Evolutionary conservation across 2,797 vertebrate species (phyloP).

Genomic region (Denticeps clupeoides): DNA sequence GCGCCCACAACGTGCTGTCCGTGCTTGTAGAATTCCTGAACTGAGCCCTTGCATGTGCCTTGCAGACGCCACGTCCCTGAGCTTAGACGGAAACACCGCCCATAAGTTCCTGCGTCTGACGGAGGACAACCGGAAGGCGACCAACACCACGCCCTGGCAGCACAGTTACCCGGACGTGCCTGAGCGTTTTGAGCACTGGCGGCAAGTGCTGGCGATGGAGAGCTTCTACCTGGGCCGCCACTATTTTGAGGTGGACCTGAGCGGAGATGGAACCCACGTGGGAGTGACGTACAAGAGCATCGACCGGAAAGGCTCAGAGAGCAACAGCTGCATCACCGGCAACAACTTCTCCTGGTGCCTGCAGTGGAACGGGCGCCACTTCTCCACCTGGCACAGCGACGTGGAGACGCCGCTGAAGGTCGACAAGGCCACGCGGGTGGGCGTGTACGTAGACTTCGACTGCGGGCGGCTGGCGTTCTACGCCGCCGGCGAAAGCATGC

Average conservation of each 20-base stretch:
- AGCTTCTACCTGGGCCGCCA: conserved; percentile 69
- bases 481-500: conserved; percentile 43
- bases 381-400: conserved; percentile 69
- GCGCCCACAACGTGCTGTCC: no score
- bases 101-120: conserved; percentile 77
- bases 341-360: conserved; percentile 73
- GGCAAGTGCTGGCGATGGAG: conserved; percentile 60
- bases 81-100: conserved; percentile 51
- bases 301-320: conserved; percentile 55
- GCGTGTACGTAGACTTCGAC: conserved; percentile 60
- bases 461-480: conserved; percentile 60
- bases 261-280: conserved; percentile 58
- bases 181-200: conserved; percentile 60
- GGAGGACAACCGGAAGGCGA: conserved; percentile 63
- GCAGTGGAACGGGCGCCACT: conserved; percentile 62
- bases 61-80: conserved; percentile 42
- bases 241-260: conserved; percentile 67
- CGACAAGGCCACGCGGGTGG: conserved; percentile 49
- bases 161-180: conserved; percentile 62
- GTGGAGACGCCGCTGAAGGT: conserved; percentile 52
- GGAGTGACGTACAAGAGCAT: conserved; percentile 68
- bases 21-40: neutral
- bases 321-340: conserved; percentile 61
- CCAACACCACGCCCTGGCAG: conserved; percentile 71
- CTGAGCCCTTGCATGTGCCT: neutral